Conservation (phyloP, 2,888 invertebrate species). For the Diaprepes abbreviatus region DNA sequence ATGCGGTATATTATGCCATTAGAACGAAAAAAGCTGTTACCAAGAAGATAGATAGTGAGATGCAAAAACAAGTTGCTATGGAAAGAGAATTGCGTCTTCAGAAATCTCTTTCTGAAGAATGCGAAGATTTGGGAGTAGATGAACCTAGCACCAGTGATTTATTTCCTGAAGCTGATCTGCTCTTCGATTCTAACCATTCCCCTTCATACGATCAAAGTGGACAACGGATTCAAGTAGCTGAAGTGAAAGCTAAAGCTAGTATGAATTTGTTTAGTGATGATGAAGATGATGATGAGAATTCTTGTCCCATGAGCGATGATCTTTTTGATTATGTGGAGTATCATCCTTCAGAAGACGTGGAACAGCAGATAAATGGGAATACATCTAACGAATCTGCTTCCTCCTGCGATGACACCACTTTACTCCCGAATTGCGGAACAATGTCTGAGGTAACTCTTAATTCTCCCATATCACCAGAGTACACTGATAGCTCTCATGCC, state of each 20-base stretch:
- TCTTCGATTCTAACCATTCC: constrained; percentile 81
- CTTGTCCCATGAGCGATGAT: constrained; percentile 62
- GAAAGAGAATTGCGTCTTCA: constrained; percentile 73
- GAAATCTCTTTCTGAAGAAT: constrained; percentile 83
- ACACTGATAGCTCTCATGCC: constrained; percentile 60
- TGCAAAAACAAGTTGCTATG: constrained; percentile 70
- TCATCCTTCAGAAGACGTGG: constrained; percentile 60
- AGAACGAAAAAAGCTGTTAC: constrained; percentile 61
- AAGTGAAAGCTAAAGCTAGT: constrained; percentile 60
- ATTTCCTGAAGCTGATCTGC: constrained; percentile 82
- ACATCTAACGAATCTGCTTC: constrained; percentile 59
- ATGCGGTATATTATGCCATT: constrained; percentile 61
- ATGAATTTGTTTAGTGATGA: constrained; percentile 64
- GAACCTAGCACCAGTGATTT: constrained; percentile 85
- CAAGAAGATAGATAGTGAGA: constrained; percentile 62
- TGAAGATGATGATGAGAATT: constrained; percentile 63
- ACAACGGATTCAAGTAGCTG: constrained; percentile 62
- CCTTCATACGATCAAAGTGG: constrained; percentile 74
- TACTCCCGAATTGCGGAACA: constrained; percentile 64
- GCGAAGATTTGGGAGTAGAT: constrained; percentile 84
- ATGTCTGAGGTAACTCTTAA: constrained; percentile 67
- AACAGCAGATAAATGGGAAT: constrained; percentile 63
- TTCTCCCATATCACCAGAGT: constrained; percentile 65
- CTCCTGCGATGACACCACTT: constrained; percentile 64
- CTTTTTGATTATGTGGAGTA: constrained; percentile 66